phyloP scores from a whole-genome alignment of 2,113 vertebrate species.

The Aptenodytes forsteri region DNA sequence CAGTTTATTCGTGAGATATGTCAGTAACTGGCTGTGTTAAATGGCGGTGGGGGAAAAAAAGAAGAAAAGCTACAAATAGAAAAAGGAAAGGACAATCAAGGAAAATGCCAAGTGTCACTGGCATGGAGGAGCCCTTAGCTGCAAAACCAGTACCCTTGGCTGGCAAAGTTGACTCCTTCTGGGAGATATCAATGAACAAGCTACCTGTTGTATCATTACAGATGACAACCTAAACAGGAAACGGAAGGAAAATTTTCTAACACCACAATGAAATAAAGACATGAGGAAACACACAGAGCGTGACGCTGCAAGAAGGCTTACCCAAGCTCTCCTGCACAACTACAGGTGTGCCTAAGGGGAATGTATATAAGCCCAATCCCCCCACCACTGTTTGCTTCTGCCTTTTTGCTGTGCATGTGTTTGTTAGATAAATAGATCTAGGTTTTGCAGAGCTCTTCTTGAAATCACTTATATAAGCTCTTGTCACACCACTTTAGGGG shows the following conservation, averaged over 20 bases:
- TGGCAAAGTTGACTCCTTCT: not conserved
- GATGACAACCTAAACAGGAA: not conserved
- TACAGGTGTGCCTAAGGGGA: not conserved
- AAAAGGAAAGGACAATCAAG: not conserved
- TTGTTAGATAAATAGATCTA: not conserved
- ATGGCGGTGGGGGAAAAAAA: rapidly evolving
- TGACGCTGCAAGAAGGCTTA: not conserved
- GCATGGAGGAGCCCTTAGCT: not conserved
- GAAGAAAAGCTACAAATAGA: not conserved
- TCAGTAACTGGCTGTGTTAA: not conserved
- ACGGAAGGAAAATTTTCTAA: not conserved
- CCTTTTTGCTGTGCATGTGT: not conserved
- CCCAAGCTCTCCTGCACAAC: not conserved
- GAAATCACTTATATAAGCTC: not conserved
- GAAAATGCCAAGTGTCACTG: not conserved
- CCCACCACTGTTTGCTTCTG: not conserved
- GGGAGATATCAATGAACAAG: not conserved
- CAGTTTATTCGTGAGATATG: not conserved
- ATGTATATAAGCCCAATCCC: not conserved
- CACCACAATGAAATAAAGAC: not conserved
- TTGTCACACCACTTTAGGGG: not conserved
- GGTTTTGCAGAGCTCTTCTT: not conserved
- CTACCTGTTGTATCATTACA: not conserved
- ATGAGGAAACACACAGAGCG: not conserved
- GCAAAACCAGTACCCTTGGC: not conserved